These are phyloP conservation scores for Cephus sareptanus DNA, from an alignment of 2,888 invertebrate genomes.

Conservation along the genomic window DNA sequence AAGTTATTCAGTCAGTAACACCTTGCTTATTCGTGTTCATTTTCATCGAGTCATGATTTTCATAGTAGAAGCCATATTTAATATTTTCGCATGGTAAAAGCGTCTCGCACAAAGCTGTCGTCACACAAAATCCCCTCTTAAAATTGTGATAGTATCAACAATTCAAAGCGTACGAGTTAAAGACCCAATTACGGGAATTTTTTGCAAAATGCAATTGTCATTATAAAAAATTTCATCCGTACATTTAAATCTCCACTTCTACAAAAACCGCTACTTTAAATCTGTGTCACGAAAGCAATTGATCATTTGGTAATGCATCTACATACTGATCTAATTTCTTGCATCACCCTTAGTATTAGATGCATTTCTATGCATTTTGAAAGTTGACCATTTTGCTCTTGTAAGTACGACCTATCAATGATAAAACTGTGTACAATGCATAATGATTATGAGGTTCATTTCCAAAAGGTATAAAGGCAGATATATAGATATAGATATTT, in stretches of 20 bases:
- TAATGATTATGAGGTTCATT: no score
- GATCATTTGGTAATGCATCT: no score
- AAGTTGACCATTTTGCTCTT: background rate
- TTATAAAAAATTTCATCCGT: no score
- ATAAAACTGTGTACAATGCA: no score
- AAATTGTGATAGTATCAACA: background rate
- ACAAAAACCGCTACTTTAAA: no score
- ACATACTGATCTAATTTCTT: no score
- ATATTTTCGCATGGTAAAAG: constrained; percentile 16
- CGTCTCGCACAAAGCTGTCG: constrained; percentile 21
- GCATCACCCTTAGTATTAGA: no score
- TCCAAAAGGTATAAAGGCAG: no score
- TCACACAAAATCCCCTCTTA: constrained; percentile 17
- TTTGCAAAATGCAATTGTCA: no score
- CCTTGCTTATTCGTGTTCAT: constrained; percentile 45
- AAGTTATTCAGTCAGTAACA: constrained; percentile 30
- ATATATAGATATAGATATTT: no score
- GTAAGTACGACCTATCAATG: background rate
- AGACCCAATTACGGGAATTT: background rate
- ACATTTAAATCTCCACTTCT: no score
- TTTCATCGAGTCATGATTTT: constrained; percentile 56
- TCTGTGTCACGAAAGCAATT: no score
- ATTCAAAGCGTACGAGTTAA: background rate
- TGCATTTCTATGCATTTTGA: background rate
- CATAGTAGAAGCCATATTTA: constrained; percentile 41